Evolutionary conservation across 2,888 invertebrate species (phyloP), one percentile per base, ranked within the genome.

Genomic region (Muscina levida): DNA sequence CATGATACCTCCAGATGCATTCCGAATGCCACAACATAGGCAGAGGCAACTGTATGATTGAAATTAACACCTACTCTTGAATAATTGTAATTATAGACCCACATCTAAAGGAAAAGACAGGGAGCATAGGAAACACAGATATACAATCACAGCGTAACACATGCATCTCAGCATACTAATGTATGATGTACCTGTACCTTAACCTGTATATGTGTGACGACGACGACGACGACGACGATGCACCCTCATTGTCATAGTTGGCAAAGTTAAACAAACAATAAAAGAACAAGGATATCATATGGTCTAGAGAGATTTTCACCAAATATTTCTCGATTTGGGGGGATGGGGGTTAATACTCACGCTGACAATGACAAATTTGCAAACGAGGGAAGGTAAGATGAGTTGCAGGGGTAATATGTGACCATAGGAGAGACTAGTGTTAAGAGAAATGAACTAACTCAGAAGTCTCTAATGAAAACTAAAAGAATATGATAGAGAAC

Each of bases 191-290:
- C 46, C 2, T 42, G 8, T 17, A n/a, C 13, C n/a, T n/a, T 31
- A 31, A 3, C 31, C 31, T 37, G 31, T n/a, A 19, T 53, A 13
- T 62, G 11, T 26, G 22, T 39, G 13, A 48, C 19, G 39, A 42
- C 51, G 46, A 15, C 46, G 2, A 67, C 59, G 48, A 62, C 11
- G 57, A 72, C 59, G 26, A 73, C 39, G 72, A 56, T 70, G 57
- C 68, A 72, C 37, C 24, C 53, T 53, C 2, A 13, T 8, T 8
- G 22, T 10, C n/a, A 1, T 24, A 62, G 22, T 56, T 70, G 53
- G 31, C 31, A 72, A 79, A 79, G 79, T 76, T 79, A 79, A 76
- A 42, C 72, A 76, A 76, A 79, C 79, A 79, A 72, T 72, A 66
- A 74, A 79, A 42, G 53, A 72, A 48, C 67, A 72, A 73, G 3